Base-by-base conservation (phyloP, 2,888 invertebrate species). In the Apodemia mormo region DNA sequence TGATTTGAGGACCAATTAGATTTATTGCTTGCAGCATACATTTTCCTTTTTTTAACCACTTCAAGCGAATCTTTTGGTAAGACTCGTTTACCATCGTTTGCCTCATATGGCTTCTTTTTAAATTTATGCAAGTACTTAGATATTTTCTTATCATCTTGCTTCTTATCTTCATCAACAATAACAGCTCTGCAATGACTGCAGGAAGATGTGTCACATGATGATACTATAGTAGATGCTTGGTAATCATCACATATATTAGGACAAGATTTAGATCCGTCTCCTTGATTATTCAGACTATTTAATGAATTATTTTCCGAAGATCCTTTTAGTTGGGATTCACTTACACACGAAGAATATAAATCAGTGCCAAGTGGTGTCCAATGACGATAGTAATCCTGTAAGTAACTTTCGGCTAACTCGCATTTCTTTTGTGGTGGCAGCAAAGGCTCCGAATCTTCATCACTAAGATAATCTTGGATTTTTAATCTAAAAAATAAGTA, bases 51-150 rank as follows among this genome's bases (percentile, higher is more conserved):
- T 67, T 79, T 90, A 33, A 79, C 84, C 2, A 91, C 91, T 81
- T 86, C 88, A 0, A 89, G 70, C 1, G 92, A 91, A 78, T 92
- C 91, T 78, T 91, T 91, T 0, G 90, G 89, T 2, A 77, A 58
- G 0, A 83, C 30, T 65, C 89, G 80, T 68, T 71, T 82, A 6
- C 64, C 74, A 14, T 71, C 71, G 43, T 75, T 66, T 68, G 64
- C 37, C 8, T 71, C 65, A 30, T 65, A 69, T 1, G 68, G 65
- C 65, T 77, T 80, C 8, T 74, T 73, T 52, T 77, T 81, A 3
- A 80, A 76, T 72, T 78, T 86, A 12, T 70, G 76, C 0, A 81
- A 76, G 56, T 82, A 71, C 65, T 81, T 82, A 1, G 69, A 70
- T 67, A 74, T 72, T 30, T 71, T 72, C 14, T 68, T 68, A 33